Percentiles rank a stretch among this genome's conserved stretches.
phyloP scores from a whole-genome alignment of 2,797 vertebrate species.

The Orestias chungarensis region DNA sequence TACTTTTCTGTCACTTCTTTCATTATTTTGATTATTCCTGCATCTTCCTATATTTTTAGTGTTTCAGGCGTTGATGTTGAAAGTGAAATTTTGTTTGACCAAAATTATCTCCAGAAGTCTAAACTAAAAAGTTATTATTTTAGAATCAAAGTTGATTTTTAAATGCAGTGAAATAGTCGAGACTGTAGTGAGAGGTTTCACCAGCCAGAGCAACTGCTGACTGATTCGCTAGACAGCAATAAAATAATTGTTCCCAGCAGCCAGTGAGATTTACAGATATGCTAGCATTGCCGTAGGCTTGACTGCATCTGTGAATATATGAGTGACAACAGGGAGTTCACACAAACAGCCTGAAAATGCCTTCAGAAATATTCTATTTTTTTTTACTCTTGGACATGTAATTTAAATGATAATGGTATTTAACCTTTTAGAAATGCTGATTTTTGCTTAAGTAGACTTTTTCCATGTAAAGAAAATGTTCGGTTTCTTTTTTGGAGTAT shows the following conservation, averaged over 20 bases:
- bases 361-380: not conserved
- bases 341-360: not conserved
- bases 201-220: slow-evolving; percentile 3
- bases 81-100: not conserved
- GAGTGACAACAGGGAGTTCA: slow-evolving; percentile 3
- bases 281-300: slow-evolving; percentile 7
- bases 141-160: not conserved
- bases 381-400: no score
- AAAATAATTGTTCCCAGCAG: slow-evolving; percentile 24
- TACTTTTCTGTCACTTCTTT: slow-evolving; percentile 2
- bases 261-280: slow-evolving; percentile 14
- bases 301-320: slow-evolving; percentile 10
- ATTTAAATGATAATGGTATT: no score
- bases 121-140: not conserved
- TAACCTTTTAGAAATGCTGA: not conserved
- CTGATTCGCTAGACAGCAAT: slow-evolving; percentile 14
- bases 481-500: not conserved
- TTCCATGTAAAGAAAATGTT: not conserved
- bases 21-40: not conserved
- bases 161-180: slow-evolving; percentile 7
- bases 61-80: not conserved
- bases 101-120: not conserved
- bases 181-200: not conserved
- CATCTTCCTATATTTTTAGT: not conserved
- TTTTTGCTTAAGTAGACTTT: not conserved